Conservation (phyloP, 2,113 vertebrate species). For the Erythrocercus mccallii region DNA sequence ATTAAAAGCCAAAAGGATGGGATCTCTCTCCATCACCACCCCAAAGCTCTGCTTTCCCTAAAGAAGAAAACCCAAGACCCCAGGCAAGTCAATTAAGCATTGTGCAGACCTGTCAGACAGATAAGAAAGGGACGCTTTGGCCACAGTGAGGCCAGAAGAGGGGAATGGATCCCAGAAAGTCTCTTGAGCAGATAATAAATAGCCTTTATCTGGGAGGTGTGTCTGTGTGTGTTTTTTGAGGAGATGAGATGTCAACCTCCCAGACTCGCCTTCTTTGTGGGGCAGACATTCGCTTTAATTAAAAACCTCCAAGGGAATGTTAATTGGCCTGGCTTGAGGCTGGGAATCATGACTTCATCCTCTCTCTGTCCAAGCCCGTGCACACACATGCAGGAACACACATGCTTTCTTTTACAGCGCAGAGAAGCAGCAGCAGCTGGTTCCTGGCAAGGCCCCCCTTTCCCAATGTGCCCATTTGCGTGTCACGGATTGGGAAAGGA, state of each 20-base stretch:
- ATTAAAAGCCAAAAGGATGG: conserved; percentile 48
- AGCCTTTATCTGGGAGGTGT: conserved; percentile 55
- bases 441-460: not conserved
- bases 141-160: conserved; percentile 5
- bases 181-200: conserved; percentile 53
- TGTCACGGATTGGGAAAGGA: not conserved
- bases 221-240: conserved; percentile 40
- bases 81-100: conserved; percentile 61
- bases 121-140: conserved; percentile 47
- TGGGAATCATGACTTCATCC: conserved; percentile 1
- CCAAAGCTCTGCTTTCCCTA: not conserved
- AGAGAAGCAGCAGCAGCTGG: not conserved
- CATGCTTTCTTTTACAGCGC: not conserved
- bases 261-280: conserved; percentile 30
- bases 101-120: conserved; percentile 55
- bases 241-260: conserved; percentile 43
- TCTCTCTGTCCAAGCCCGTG: not conserved
- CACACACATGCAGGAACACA: not conserved
- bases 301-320: conserved; percentile 59
- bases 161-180: conserved; percentile 33
- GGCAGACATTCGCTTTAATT: conserved; percentile 9
- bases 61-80: conserved; percentile 48
- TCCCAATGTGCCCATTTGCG: not conserved
- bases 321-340: not conserved
- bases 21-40: conserved; percentile 8